Evolutionary conservation across 2,888 invertebrate genomes (phyloP), one percentile per base, ranked within the genome.

Genomic region (Athrips mouffetella): DNA sequence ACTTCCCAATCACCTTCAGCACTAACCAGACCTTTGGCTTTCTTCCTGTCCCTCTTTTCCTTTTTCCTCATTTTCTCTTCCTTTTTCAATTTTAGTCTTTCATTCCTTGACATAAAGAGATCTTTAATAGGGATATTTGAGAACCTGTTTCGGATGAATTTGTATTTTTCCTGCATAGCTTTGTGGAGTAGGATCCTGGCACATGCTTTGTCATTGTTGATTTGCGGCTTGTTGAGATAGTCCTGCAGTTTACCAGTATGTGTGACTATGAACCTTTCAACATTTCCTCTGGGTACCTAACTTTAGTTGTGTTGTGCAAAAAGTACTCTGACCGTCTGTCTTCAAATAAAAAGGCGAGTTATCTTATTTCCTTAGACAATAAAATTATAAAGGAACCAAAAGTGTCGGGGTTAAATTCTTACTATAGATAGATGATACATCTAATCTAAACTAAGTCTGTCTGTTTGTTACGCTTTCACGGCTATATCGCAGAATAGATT

Each of bases 101-200:
- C 88, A 55, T 77, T 59, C 47, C 88, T 62, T 1, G 88, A 86
- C 86, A 88, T 84, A 1, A 87, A 70, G 6, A 88, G 62, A 44
- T 88, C 87, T 55, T 84, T 65, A 15, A 87, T 85, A 1, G 84
- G 72, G 11, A 86, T 70, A 61, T 80, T 74, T 1, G 71, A 67
- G 54, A 83, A 88, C 52, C 70, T 80, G 1, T 61, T 68, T 57
- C 78, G 74, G 0, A 88, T 71, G 6, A 64, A 62, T 49, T 75
- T 78, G 56, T 87, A 84, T 56, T 87, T 87, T 1, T 79, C 78
- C 51, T 81, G 76, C 40, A 88, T 52, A 1, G 76, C 62, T 52
- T 87, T 88, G 49, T 87, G 85, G 0, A 87, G 69, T 2, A 87
- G 57, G 46, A 88, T 58, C 35, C 88, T 68, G 1, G 88, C 86